phyloP scores from a whole-genome alignment of 2,113 vertebrate species.

The Gambusia holbrooki region DNA sequence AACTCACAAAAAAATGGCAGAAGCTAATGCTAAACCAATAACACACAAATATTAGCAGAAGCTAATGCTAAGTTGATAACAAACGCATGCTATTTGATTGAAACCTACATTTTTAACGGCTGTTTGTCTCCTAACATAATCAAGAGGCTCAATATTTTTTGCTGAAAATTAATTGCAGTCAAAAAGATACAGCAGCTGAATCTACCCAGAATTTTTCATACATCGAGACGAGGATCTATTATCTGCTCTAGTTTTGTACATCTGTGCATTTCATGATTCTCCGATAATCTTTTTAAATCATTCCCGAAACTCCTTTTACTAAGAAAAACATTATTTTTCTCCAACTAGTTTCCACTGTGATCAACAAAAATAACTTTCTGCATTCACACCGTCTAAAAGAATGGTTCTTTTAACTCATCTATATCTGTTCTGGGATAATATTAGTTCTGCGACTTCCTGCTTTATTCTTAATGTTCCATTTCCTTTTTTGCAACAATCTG shows the following conservation, averaged over 20 bases:
- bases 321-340: neutral
- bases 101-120: no score
- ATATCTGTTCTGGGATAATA: conserved; percentile 52
- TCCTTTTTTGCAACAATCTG: conserved; percentile 46
- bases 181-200: neutral
- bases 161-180: neutral
- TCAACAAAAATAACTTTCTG: neutral
- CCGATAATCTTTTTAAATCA: neutral
- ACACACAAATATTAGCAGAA: no score
- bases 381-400: conserved; percentile 1
- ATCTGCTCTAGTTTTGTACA: neutral
- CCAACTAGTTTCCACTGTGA: neutral
- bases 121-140: no score
- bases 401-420: conserved; percentile 33
- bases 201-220: neutral
- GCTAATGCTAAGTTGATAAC: no score
- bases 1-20: no score
- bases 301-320: neutral
- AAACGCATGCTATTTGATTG: no score
- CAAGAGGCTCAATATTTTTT: neutral
- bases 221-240: conserved; percentile 10
- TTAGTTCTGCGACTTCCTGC: conserved; percentile 64
- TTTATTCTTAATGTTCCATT: conserved; percentile 50
- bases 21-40: no score
- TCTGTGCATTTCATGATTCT: neutral